Percentiles rank a stretch among this genome's conserved stretches.
These are phyloP conservation scores for Rhegmatorhina hoffmannsi DNA, from an alignment of 2,113 vertebrate genomes.

Conservation along the genomic window DNA sequence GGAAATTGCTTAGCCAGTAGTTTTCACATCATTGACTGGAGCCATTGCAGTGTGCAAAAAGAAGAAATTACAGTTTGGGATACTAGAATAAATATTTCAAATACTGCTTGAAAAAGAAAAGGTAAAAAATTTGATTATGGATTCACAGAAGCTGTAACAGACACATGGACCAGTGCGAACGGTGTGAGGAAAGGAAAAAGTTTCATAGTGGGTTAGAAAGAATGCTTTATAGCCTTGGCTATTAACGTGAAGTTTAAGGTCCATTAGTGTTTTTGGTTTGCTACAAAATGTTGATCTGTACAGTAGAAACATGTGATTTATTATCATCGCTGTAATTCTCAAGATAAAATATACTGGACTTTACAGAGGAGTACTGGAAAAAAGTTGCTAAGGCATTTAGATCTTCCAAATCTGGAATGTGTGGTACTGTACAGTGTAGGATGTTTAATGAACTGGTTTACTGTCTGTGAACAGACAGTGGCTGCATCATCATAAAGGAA, in stretches of 20 bases:
- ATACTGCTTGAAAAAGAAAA: not conserved
- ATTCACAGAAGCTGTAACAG: not conserved
- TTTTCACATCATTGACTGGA: not conserved
- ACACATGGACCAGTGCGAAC: not conserved
- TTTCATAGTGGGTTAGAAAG: not conserved
- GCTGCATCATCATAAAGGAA: not conserved
- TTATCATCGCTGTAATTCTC: not conserved
- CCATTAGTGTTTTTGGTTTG: not conserved
- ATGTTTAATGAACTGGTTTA: fast-evolving
- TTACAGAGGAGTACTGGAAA: not conserved
- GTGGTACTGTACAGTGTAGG: not conserved
- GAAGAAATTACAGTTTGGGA: not conserved
- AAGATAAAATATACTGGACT: not conserved
- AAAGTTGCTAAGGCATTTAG: not conserved
- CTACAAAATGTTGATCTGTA: not conserved
- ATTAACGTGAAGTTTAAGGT: not conserved
- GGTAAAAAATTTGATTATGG: not conserved
- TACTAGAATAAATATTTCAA: not conserved
- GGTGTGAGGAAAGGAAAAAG: not conserved
- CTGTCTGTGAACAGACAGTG: not conserved
- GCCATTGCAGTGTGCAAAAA: not conserved
- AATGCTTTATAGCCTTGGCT: not conserved
- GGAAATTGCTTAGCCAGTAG: not conserved
- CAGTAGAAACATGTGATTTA: not conserved
- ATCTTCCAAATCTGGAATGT: not conserved